Evolutionary conservation across 2,888 invertebrate genomes (phyloP), one percentile per base, ranked within the genome.

Genomic region (Laothoe populi): DNA sequence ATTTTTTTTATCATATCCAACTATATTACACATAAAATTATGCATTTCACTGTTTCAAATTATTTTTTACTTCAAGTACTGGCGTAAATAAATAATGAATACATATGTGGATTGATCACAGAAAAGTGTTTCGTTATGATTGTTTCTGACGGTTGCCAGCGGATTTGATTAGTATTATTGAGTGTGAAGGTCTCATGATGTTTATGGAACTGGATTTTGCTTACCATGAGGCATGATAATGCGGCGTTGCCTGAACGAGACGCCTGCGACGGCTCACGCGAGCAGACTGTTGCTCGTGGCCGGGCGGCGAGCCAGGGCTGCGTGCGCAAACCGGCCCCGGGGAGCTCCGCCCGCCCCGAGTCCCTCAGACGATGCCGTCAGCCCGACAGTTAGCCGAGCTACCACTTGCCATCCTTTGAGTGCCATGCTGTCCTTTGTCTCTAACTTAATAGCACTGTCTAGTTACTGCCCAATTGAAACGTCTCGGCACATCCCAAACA

Each of bases 201-300:
- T 68, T 71, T 70, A 69, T 74, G 73, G 71, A 82, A 74, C 70
- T 70, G 71, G 71, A 73, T 69, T 71, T 73, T 78, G 86, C 88
- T 91, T 90, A 91, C 92, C 90, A 86, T 88, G 81, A 79, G 84
- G 79, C 90, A 91, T 90, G 82, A 79, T 86, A 83, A 69, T 79
- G 86, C 82, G 79, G 73, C 78, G 83, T 74, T 74, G 74, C 75
- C 74, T 73, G 71, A 78, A 74, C 81, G 80, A 79, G 78, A 81
- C 78, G 86, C 82, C 80, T 79, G 78, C 82, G 80, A 68, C 81
- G 88, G 88, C 86, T 83, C 86, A 86, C 90, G 85, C 86, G 87
- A 86, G 84, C 90, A 90, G 89, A 92, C 91, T 92, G 91, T 92
- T 92, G 91, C 91, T 88, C 79, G 72, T 79, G 83, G 83, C 88